Evolutionary conservation across 1,140 invertebrate genomes (phyloP), one percentile per base, ranked within the genome.

Genomic region (Drosophila biarmipes): DNA sequence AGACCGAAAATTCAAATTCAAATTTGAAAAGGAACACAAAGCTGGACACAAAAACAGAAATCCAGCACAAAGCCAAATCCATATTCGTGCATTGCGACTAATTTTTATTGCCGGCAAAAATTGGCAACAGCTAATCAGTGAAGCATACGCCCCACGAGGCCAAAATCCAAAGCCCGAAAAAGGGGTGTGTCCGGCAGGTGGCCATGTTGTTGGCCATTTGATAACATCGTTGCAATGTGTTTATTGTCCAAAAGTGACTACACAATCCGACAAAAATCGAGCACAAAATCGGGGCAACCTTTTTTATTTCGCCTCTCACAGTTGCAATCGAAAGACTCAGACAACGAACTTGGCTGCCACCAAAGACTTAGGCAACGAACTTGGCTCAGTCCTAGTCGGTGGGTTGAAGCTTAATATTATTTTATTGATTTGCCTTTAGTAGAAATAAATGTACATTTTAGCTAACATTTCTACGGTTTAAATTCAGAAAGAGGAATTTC

Each of bases 201-300:
- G 82, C 73, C 82, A 64, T 66, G 61, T 68, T 87, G 61, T 52
- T 64, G 64, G 71, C 67, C 19, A 69, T 69, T 80, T 85, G 80
- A 87, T 87, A 87, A 87, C 82, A 87, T 87, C 82, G 72, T 80
- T 85, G 80, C 80, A 85, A 85, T 80, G 80, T 85, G 80, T 85
- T 85, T 85, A 76, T 85, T 85, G 80, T 85, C 81, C 71, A 73
- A 85, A 86, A 86, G 73, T 80, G 64, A 85, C 73, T 85, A 69
- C 67, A 84, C 81, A 85, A 86, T 80, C 80, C 78, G 45, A 68
- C 53, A 59, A 73, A 75, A 71, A 71, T 71, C 67, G 64, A 69
- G 67, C 51, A 38, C 27, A 24, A 48, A 69, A 69, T 69, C 64
- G 51, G 64, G 55, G 64, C 80, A 64, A 80, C 62, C 56, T 85